Conservation (phyloP, 2,113 vertebrate species). For the Calypte anna region DNA sequence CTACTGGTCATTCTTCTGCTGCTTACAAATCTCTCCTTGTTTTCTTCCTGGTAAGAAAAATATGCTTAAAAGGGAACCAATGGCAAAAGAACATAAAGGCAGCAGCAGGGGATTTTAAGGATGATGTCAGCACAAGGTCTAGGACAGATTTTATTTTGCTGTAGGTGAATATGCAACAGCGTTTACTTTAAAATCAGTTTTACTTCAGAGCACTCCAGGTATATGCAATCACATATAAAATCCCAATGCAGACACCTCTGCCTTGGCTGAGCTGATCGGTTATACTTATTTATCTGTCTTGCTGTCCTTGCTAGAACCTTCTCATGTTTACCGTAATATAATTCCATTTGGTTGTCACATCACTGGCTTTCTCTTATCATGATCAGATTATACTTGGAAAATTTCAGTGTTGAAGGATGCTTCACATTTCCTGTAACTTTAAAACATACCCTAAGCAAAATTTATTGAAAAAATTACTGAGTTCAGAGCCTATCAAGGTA, state of each 20-base stretch:
- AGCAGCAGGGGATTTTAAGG: background rate
- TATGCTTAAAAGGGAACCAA: background rate
- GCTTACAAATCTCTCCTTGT: background rate
- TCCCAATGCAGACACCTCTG: background rate
- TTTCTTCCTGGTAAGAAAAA: background rate
- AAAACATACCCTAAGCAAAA: background rate
- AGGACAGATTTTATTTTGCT: background rate
- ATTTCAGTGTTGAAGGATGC: constrained; percentile 7
- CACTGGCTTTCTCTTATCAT: background rate
- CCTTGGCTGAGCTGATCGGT: background rate
- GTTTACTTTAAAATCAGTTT: background rate
- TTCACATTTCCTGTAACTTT: background rate
- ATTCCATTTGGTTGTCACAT: constrained; percentile 37
- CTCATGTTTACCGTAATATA: background rate
- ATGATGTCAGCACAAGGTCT: background rate
- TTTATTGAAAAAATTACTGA: background rate
- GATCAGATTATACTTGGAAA: background rate
- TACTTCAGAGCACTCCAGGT: background rate
- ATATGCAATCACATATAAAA: background rate
- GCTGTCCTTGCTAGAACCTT: background rate
- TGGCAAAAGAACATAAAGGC: background rate
- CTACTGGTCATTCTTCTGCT: background rate
- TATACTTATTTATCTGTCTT: background rate
- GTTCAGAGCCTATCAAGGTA: background rate
- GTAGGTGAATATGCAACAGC: background rate